These are phyloP conservation scores for Galemys pyrenaicus DNA, from an alignment of 2,113 vertebrate species.

Conservation along the genomic window DNA sequence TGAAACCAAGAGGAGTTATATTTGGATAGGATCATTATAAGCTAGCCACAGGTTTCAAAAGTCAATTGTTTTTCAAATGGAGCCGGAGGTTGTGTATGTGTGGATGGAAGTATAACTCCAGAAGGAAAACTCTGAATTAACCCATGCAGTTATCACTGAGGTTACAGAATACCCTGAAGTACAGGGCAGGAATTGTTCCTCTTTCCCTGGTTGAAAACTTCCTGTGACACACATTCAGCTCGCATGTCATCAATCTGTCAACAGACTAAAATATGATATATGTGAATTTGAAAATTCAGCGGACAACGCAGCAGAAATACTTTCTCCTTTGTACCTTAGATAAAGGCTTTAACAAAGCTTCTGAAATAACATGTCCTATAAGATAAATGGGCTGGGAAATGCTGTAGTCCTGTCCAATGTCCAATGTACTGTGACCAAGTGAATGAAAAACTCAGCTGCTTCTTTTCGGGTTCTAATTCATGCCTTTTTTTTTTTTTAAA, in stretches of 20 bases:
- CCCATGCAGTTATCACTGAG: not conserved
- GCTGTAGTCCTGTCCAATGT: not conserved
- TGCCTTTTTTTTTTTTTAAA: not conserved
- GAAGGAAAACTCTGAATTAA: not conserved
- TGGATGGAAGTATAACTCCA: not conserved
- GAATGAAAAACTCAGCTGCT: not conserved
- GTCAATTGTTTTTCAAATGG: not conserved
- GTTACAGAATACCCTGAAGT: not conserved
- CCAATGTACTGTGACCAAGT: not conserved
- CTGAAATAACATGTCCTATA: not conserved
- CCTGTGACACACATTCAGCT: not conserved
- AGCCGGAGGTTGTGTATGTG: not conserved
- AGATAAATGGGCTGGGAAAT: rapidly evolving
- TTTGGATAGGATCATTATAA: not conserved
- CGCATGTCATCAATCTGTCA: not conserved
- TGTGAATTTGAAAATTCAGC: not conserved
- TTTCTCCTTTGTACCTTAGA: not conserved
- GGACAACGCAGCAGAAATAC: not conserved
- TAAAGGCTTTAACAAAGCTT: not conserved
- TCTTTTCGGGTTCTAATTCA: not conserved
- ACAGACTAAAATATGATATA: not conserved
- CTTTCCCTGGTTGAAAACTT: not conserved
- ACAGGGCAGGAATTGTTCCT: not conserved
- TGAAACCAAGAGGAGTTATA: not conserved
- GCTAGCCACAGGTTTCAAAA: not conserved